phyloP scores from a whole-genome alignment of 2,797 vertebrate genomes.

The Crenichthys baileyi region DNA sequence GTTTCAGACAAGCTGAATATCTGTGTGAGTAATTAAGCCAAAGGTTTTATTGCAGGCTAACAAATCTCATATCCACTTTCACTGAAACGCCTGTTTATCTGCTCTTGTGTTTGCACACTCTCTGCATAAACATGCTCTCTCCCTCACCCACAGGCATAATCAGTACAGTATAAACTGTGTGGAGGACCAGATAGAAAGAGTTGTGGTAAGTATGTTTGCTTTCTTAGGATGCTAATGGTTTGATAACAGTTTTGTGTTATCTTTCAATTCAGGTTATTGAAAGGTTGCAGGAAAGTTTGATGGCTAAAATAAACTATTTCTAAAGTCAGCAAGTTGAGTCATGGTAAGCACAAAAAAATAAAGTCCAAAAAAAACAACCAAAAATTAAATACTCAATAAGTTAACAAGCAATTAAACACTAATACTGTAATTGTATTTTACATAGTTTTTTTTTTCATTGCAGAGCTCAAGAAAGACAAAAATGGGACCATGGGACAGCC shows the following conservation, averaged over 20 bases:
- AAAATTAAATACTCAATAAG: background rate
- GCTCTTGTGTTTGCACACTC: slow-evolving; percentile 67
- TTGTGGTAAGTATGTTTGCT: slow-evolving; percentile 71
- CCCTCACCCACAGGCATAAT: slow-evolving; percentile 34
- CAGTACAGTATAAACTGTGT: slow-evolving; percentile 54
- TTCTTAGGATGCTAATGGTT: slow-evolving; percentile 49
- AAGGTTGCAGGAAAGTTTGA: slow-evolving; percentile 64
- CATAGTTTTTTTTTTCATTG: background rate
- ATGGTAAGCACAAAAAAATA: background rate
- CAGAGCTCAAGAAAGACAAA: background rate
- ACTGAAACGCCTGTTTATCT: slow-evolving; percentile 66
- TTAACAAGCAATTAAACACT: background rate
- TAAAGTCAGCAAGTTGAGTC: slow-evolving; percentile 15
- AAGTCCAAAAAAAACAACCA: slow-evolving; percentile 1
- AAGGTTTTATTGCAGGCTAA: slow-evolving; percentile 65
- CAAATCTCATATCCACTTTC: slow-evolving; percentile 62
- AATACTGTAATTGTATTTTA: background rate
- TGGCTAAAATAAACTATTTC: slow-evolving; percentile 21
- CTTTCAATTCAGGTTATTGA: slow-evolving; percentile 56
- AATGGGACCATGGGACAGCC: too few relatives aligned
- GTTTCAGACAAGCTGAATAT: slow-evolving; percentile 54
- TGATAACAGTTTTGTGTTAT: slow-evolving; percentile 72
- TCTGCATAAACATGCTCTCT: slow-evolving; percentile 48
- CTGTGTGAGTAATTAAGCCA: slow-evolving; percentile 64
- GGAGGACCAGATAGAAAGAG: slow-evolving; percentile 63